Evolutionary conservation across 2,797 vertebrate species (phyloP).

Genomic region (Pseudochaenichthys georgianus): DNA sequence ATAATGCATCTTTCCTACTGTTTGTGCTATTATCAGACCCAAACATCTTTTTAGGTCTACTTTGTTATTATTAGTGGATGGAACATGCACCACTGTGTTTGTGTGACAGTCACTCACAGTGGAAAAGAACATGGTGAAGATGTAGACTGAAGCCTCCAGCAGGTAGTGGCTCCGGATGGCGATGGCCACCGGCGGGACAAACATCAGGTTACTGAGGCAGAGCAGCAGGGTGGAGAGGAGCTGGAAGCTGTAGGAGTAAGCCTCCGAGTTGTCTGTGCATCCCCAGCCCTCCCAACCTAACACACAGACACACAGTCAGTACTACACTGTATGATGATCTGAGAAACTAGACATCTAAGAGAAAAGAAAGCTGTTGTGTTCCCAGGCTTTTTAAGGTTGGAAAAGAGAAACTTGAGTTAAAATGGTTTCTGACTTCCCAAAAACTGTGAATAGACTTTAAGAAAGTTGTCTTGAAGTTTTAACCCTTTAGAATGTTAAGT

Average conservation of each 20-base stretch:
- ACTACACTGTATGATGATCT: constrained; percentile 2
- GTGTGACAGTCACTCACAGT: constrained; percentile 86
- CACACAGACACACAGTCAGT: constrained; percentile 21
- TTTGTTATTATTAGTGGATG: not conserved
- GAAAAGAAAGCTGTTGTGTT: constrained; percentile 2
- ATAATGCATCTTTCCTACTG: not conserved
- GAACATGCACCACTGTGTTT: not conserved
- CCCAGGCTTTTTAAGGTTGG: constrained; percentile 12
- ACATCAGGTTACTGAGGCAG: constrained; percentile 99
- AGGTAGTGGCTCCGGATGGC: constrained; percentile 94
- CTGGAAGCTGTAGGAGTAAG: constrained; percentile 97
- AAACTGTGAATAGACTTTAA: constrained; percentile 38
- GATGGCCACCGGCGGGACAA: constrained; percentile 95
- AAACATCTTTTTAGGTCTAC: constrained; percentile 25
- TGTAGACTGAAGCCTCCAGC: constrained; percentile 95
- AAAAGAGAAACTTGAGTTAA: not conserved
- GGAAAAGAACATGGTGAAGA: constrained; percentile 99
- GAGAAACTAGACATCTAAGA: constrained; percentile 20
- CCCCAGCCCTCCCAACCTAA: constrained; percentile 98
- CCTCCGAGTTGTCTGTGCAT: constrained; percentile 94
- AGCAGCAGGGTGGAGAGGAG: constrained; percentile 95
- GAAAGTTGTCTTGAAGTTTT: constrained; percentile 33
- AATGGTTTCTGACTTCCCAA: not conserved
- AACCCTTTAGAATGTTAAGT: constrained; percentile 25
- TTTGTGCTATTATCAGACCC: constrained; percentile 1